phyloP scores from a whole-genome alignment of 35 echinoderm and acorn worm species.

The Hemicentrotus pulcherrimus region DNA sequence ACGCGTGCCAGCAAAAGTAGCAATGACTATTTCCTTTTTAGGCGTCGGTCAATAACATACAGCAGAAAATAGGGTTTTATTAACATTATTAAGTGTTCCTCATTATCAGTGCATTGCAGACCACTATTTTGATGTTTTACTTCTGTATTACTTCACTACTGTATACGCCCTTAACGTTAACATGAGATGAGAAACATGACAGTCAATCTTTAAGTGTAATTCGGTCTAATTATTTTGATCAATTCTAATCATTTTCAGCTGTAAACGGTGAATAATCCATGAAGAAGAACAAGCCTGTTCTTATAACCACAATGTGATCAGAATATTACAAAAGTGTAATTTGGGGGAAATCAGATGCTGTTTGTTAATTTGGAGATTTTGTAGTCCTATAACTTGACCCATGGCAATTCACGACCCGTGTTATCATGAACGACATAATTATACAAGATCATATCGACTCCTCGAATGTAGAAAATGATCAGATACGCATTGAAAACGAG shows the following conservation, averaged over 20 bases:
- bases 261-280: too few relatives aligned
- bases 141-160: not conserved
- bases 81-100: not conserved
- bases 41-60: not conserved
- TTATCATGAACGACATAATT: too few relatives aligned
- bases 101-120: not conserved
- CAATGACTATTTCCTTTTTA: conserved; percentile 4
- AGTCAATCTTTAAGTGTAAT: not conserved
- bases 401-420: too few relatives aligned
- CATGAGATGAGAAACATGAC: not conserved
- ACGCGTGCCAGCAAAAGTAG: not conserved
- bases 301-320: too few relatives aligned
- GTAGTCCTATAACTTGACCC: too few relatives aligned
- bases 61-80: not conserved
- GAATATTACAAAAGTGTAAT: too few relatives aligned
- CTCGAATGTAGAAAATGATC: too few relatives aligned
- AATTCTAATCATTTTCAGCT: not conserved
- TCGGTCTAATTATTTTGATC: not conserved
- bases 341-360: too few relatives aligned
- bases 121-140: not conserved
- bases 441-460: too few relatives aligned
- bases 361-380: too few relatives aligned
- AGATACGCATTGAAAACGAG: too few relatives aligned
- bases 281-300: too few relatives aligned
- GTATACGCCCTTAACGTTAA: not conserved